Percentiles rank a stretch among this genome's conserved stretches.
Conservation (phyloP, 2,888 invertebrate genomes). For the Mongoloraphidia duomilia region DNA sequence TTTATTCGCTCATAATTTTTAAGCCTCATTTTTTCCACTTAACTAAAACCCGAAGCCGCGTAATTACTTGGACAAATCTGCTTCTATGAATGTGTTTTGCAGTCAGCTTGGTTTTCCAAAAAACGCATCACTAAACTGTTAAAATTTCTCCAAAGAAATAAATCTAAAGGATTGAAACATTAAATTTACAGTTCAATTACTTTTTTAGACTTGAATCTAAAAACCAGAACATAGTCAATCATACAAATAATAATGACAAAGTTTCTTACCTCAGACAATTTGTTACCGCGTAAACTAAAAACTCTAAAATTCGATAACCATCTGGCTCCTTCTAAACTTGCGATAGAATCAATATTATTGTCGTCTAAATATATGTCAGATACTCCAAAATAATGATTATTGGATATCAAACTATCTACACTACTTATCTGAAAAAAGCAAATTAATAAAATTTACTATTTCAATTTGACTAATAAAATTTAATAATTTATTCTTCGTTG, state of each 20-base stretch:
- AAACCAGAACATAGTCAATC: too few relatives aligned
- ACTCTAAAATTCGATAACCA: constrained; percentile 67
- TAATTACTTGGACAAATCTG: too few relatives aligned
- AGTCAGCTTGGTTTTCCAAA: too few relatives aligned
- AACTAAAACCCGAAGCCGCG: too few relatives aligned
- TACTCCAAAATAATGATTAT: constrained; percentile 50
- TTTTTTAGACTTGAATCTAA: too few relatives aligned
- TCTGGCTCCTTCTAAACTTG: constrained; percentile 57
- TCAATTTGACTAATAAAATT: background rate
- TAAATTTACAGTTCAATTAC: too few relatives aligned
- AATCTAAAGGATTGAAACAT: too few relatives aligned
- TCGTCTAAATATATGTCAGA: constrained; percentile 63
- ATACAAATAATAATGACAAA: background rate
- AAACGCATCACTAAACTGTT: too few relatives aligned
- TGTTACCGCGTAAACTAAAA: constrained; percentile 61
- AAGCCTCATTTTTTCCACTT: too few relatives aligned
- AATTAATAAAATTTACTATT: constrained; percentile 1
- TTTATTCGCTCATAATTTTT: too few relatives aligned
- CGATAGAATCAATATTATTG: constrained; percentile 52
- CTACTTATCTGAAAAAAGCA: constrained; percentile 38
- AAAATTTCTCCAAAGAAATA: too few relatives aligned
- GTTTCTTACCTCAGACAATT: constrained; percentile 47
- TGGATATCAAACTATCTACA: constrained; percentile 44
- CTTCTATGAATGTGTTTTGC: too few relatives aligned
- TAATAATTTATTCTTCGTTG: background rate